Conservation (phyloP, 2,888 invertebrate species). For the Caenorhabditis zanzibari region DNA sequence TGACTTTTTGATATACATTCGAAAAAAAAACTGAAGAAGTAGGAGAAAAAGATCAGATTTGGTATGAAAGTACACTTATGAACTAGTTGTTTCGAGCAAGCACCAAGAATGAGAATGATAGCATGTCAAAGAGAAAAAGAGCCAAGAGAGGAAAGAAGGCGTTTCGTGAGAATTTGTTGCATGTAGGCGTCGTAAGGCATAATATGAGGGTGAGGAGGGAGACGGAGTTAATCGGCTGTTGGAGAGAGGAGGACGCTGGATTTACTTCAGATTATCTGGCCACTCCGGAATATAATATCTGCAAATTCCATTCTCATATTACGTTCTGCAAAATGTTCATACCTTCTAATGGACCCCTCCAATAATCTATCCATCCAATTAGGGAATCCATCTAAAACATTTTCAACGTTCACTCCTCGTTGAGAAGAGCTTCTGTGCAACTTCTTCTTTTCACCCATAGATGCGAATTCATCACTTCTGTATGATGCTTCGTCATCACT, state of each 20-base stretch:
- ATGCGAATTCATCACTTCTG: conserved; percentile 63
- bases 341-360: conserved; percentile 92
- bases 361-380: conserved; percentile 98
- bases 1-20: conserved; percentile 9
- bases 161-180: conserved; percentile 1
- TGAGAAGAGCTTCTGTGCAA: conserved; percentile 62
- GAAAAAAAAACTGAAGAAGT: conserved; percentile 9
- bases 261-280: conserved; percentile 87
- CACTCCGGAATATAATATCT: conserved; percentile 97
- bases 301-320: conserved; percentile 52
- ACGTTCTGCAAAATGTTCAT: not conserved
- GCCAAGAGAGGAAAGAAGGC: conserved; percentile 19
- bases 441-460: conserved; percentile 66
- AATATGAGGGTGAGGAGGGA: not conserved
- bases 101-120: conserved; percentile 16
- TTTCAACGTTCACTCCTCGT: conserved; percentile 83
- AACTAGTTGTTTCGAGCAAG: conserved; percentile 40
- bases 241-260: conserved; percentile 11
- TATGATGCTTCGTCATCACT: conserved; percentile 60
- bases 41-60: conserved; percentile 17
- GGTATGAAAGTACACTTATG: conserved; percentile 5
- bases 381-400: conserved; percentile 92
- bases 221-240: not conserved
- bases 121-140: conserved; percentile 42
- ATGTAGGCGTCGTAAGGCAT: not conserved